These are phyloP conservation scores for Morpho helenor DNA, from an alignment of 2,888 invertebrate species.

Conservation along the genomic window DNA sequence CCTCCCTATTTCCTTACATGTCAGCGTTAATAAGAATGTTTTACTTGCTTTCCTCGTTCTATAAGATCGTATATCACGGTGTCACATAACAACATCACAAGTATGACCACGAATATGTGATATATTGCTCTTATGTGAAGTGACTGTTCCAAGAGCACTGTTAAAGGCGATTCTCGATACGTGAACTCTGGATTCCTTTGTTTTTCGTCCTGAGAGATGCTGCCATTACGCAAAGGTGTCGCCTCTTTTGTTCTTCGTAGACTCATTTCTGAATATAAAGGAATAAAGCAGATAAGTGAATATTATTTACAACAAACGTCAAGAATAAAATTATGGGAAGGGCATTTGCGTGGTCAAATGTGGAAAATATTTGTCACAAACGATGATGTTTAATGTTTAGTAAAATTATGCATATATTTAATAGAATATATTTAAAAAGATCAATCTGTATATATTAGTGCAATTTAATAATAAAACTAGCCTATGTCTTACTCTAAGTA, in stretches of 20 bases:
- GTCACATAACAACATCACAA: conserved; percentile 78
- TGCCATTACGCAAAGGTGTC: conserved; percentile 36
- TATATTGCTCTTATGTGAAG: conserved; percentile 91
- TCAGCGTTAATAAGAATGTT: conserved; percentile 17
- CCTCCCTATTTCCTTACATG: background rate
- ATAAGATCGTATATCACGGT: conserved; percentile 86
- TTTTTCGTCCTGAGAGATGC: conserved; percentile 33
- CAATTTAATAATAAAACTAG: no score
- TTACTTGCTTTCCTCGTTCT: conserved; percentile 86
- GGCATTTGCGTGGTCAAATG: no score
- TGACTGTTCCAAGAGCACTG: conserved; percentile 85
- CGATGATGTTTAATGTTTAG: no score
- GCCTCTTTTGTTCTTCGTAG: conserved; percentile 32
- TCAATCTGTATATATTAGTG: no score
- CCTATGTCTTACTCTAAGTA: no score
- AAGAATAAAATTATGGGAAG: no score
- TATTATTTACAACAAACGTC: no score
- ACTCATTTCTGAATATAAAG: conserved; percentile 22
- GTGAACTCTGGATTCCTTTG: conserved; percentile 71
- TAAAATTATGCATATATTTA: background rate
- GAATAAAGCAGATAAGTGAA: background rate
- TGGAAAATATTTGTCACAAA: no score
- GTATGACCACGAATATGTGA: conserved; percentile 88
- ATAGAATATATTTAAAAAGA: background rate
- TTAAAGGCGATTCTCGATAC: conserved; percentile 88